Evolutionary conservation across 1,140 invertebrate genomes (phyloP), one percentile per base, ranked within the genome.

Genomic region (Drosophila lacteicornis): DNA sequence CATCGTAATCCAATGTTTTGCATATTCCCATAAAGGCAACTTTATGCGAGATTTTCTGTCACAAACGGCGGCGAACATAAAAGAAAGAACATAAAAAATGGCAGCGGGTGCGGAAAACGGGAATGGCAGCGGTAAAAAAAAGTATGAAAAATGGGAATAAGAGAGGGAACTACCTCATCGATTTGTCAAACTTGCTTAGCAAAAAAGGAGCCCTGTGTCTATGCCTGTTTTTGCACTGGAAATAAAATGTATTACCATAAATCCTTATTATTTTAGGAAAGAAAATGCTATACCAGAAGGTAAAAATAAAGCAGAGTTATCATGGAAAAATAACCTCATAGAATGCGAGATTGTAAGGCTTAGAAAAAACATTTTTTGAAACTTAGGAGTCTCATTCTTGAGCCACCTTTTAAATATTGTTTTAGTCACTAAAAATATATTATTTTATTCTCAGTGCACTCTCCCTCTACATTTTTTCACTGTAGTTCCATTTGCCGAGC

Each of bases 1-100:
- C 46, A 49, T 58, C 53, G 40, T 69, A 56, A 78, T 69, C 63
- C 45, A 57, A 78, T 50, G 63, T 47, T 63, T 63, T 75, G 75
- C 43, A 78, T 77, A 40, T 69, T 22, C 33, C 25, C 71, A 66
- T 76, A 76, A 76, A 76, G 36, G 15, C 57, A 78, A 69, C 50
- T 78, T 78, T 77, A 78, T 78, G 75, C 42, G 38, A 25, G 40
- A 75, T 76, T 76, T 75, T 75, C 17, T 27, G 71, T 36, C 60
- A 33, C 75, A 56, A 58, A 75, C 42, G 33, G 60, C 53, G 61
- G 40, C 45, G n/a, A 46, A 68, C 75, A 78, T 78, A 78, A 78
- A 78, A 78, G 60, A 53, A 47, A 77, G 22, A 4, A 3, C 75
- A 78, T 78, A 78, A 78, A 77, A 58, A 59, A 49, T 53, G 43